These are phyloP conservation scores for Miniopterus natalensis DNA, from an alignment of 2,113 vertebrate species.

Conservation along the genomic window DNA sequence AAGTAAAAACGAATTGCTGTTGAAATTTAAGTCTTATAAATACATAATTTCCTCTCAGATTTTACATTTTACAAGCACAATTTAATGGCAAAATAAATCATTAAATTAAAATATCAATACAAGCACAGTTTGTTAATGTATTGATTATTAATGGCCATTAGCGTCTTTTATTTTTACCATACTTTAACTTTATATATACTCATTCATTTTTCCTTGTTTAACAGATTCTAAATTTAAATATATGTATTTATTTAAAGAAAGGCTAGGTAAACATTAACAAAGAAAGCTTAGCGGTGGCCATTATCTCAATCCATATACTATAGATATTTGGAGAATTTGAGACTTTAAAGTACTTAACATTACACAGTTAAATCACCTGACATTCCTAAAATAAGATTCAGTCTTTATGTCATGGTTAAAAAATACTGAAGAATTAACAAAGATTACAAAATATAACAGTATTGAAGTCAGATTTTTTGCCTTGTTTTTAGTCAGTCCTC, in stretches of 20 bases:
- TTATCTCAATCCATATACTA: neutral
- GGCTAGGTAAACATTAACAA: slow-evolving; percentile 33
- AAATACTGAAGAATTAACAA: slow-evolving; percentile 3
- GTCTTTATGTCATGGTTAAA: neutral
- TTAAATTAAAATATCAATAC: neutral
- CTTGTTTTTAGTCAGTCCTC: slow-evolving; percentile 1
- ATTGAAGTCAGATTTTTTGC: slow-evolving; percentile 27
- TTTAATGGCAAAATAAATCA: slow-evolving; percentile 22
- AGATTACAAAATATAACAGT: neutral
- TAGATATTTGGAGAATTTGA: neutral
- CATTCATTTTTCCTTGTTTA: neutral
- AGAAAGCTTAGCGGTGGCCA: neutral
- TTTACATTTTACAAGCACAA: neutral
- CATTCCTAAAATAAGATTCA: neutral
- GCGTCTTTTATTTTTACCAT: neutral
- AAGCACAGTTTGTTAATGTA: neutral
- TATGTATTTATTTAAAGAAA: neutral
- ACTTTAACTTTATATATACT: neutral
- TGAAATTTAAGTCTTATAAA: slow-evolving; percentile 37
- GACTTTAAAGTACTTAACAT: slow-evolving; percentile 35
- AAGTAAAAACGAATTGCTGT: neutral
- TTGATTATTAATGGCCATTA: neutral
- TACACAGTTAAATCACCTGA: neutral
- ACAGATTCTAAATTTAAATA: neutral
- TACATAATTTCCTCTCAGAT: neutral